Conservation (phyloP, 2,888 invertebrate genomes). For the Plagodis dolabraria region DNA sequence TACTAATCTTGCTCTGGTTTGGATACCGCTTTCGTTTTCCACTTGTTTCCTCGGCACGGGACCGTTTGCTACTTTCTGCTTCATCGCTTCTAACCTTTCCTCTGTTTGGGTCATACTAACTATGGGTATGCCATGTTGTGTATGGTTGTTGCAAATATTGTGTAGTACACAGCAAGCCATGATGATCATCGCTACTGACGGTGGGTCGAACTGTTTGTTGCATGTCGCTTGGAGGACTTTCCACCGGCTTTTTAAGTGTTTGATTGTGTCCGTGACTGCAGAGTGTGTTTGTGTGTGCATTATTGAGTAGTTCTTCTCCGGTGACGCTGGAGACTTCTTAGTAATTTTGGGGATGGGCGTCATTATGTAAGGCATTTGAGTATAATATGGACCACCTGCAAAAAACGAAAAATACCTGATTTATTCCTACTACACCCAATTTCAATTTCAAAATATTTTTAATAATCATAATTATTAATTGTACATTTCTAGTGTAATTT, state of each 20-base stretch:
- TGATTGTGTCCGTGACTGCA: constrained; percentile 64
- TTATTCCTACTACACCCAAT: background rate
- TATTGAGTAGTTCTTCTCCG: constrained; percentile 72
- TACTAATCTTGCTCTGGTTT: constrained; percentile 56
- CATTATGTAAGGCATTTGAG: constrained; percentile 71
- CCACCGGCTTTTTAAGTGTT: constrained; percentile 75
- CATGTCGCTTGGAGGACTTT: constrained; percentile 75
- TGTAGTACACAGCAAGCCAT: constrained; percentile 71
- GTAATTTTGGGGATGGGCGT: constrained; percentile 73
- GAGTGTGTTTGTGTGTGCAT: constrained; percentile 62
- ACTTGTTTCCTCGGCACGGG: constrained; percentile 65
- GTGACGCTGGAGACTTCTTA: constrained; percentile 73
- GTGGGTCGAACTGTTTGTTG: constrained; percentile 73
- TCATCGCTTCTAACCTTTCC: constrained; percentile 72
- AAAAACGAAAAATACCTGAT: constrained; percentile 19
- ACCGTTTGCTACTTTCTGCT: constrained; percentile 75
- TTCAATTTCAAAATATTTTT: too few relatives aligned
- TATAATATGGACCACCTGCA: constrained; percentile 71
- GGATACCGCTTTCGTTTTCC: constrained; percentile 56
- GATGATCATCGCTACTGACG: constrained; percentile 65
- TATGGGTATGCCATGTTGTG: constrained; percentile 49
- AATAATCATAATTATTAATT: too few relatives aligned
- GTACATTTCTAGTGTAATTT: too few relatives aligned
- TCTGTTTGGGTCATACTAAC: constrained; percentile 69
- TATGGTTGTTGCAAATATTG: constrained; percentile 61